Evolutionary conservation across 2,797 vertebrate genomes (phyloP).

Genomic region (Danionella dracula): DNA sequence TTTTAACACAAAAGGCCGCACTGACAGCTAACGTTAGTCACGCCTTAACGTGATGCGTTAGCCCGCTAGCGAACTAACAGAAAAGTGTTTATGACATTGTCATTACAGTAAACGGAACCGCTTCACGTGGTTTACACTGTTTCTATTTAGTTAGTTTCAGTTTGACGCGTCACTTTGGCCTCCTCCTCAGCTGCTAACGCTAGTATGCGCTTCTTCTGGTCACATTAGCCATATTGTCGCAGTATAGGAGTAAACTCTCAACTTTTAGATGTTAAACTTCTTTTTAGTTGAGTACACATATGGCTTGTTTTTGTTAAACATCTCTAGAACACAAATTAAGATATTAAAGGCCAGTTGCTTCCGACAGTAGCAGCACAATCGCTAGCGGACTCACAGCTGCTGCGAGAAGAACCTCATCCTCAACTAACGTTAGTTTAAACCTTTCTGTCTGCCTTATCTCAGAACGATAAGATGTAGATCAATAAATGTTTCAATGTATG

Average conservation of each 20-base stretch:
- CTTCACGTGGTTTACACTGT: not conserved
- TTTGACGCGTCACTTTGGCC: not conserved
- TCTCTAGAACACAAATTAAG: not conserved
- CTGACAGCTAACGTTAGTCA: constrained; percentile 21
- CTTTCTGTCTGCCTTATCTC: too few species aligned
- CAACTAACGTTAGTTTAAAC: too few species aligned
- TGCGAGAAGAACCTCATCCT: too few species aligned
- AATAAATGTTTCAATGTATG: too few species aligned
- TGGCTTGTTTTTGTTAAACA: not conserved
- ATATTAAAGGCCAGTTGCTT: not conserved
- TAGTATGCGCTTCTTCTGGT: not conserved
- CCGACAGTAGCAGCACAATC: constrained; percentile 1
- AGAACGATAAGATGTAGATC: too few species aligned
- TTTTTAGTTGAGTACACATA: not conserved
- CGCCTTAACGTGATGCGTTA: not conserved
- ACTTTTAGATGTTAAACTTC: not conserved
- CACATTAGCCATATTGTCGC: too few species aligned
- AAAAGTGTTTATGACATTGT: not conserved
- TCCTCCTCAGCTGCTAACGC: not conserved
- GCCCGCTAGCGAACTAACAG: not conserved
- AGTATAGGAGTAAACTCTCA: not conserved
- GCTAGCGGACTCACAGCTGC: constrained; percentile 2
- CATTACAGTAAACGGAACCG: not conserved
- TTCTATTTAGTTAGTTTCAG: not conserved
- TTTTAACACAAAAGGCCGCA: constrained; percentile 1